Conservation (phyloP, 2,797 vertebrate species). For the Columba guinea region DNA sequence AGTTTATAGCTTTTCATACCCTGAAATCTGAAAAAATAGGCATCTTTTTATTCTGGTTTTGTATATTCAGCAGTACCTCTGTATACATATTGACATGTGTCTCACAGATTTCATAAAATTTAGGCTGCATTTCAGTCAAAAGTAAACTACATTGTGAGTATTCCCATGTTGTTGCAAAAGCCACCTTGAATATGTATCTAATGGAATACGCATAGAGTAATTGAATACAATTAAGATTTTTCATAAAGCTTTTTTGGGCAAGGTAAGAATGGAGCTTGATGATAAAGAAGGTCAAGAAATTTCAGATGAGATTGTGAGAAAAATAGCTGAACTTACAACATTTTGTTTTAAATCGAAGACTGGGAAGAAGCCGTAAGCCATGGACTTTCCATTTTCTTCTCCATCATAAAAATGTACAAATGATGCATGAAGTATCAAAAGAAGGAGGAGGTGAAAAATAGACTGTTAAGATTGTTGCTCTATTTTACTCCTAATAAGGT, state of each 20-base stretch:
- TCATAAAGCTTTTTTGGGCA: background rate
- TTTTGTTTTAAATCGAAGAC: background rate
- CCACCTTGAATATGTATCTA: background rate
- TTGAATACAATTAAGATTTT: slow-evolving; percentile 14
- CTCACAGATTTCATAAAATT: background rate
- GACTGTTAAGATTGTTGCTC: background rate
- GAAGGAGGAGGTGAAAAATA: background rate
- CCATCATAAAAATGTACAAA: background rate
- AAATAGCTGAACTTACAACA: background rate
- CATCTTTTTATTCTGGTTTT: background rate
- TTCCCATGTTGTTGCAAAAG: background rate
- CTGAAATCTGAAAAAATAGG: background rate
- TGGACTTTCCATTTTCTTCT: background rate
- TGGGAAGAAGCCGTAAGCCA: background rate
- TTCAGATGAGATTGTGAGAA: background rate
- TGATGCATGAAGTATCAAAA: background rate
- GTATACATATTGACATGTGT: background rate
- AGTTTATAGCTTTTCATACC: background rate
- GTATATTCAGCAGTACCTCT: background rate
- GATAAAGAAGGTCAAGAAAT: background rate
- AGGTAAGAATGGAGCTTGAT: background rate
- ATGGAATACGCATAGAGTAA: slow-evolving; percentile 18
- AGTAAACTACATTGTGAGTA: background rate
- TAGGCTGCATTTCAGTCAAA: background rate
- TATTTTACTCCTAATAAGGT: background rate